A percentile compares a stretch with the other conserved stretches of the same genome.
Conservation (phyloP, 2,888 invertebrate species). For the Amphipoea lucens region DNA sequence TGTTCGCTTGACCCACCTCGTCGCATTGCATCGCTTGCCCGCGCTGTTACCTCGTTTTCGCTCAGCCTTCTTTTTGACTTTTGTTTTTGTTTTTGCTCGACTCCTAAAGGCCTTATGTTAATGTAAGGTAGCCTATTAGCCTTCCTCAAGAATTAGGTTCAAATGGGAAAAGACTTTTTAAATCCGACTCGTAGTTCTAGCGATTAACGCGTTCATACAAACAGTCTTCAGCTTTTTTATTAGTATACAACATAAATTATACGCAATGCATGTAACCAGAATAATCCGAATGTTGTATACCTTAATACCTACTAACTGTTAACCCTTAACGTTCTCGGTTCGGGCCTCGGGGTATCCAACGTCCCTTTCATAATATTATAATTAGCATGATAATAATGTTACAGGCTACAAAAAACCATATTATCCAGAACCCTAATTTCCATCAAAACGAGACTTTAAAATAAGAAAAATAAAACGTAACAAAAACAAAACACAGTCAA, state of each 20-base stretch:
- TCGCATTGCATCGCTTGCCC: background rate
- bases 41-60: background rate
- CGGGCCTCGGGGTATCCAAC: background rate
- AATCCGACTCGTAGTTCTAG: too few species aligned
- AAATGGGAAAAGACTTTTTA: too few species aligned
- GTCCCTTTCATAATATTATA: background rate
- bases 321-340: background rate
- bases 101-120: too few species aligned
- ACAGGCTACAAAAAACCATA: background rate
- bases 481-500: constrained; percentile 27
- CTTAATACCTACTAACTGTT: background rate
- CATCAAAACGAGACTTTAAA: background rate
- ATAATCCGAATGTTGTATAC: background rate
- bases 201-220: too few species aligned
- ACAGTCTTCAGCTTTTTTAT: too few species aligned
- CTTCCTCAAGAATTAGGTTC: too few species aligned
- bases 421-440: background rate
- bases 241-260: background rate
- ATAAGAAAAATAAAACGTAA: background rate
- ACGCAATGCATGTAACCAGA: background rate
- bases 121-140: too few species aligned
- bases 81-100: background rate
- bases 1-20: background rate
- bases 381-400: background rate
- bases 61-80: background rate